Base-by-base conservation (phyloP, 2,888 invertebrate genomes). In the Periphyllus acericola region DNA sequence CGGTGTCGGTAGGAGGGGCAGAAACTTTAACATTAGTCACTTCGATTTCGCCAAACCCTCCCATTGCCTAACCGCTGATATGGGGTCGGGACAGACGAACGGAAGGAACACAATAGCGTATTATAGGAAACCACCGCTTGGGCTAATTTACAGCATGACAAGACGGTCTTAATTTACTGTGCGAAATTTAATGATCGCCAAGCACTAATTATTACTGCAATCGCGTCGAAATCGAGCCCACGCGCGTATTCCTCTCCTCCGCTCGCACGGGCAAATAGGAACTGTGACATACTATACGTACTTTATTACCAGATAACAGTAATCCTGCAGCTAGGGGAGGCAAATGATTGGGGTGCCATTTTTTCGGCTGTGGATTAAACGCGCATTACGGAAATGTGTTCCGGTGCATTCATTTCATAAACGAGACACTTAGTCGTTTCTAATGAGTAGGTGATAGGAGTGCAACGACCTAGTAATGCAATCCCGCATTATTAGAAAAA, bases 21-120 rank as follows among this genome's bases (percentile, higher is more conserved):
- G 71, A 86, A 86, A 86, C 86, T 86, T 79, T 21, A 79, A 71
- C 86, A 79, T 86, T 86, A 86, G 79, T 86, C 79, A 86, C 86
- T 86, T 86, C 86, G 79, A 86, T 86, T 72, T 86, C 55, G 32
- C 55, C 79, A 36, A 79, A 86, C 34, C 75, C n/a, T 32, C 25
- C 4, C 74, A 25, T 4, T 11, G 46, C 46, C 46, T 11, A 46
- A 46, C 46, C 46, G 60, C 60, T 25, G 60, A 60, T 60, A 60
- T 3, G 60, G 60, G 60, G 25, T 60, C 21, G 19, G 60, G 3
- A 60, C 52, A 29, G 29, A 29, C 19, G 76, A 6, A 29, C 4
- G 19, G 82, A 72, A 82, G 46, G 52, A 36, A 34, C 71, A 79
- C 85, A 78, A 79, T 79, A 55, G 34, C 75, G 21, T 46, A 34